A percentile compares a stretch with the other conserved stretches of the same genome.
Evolutionary conservation across 2,797 vertebrate species (phyloP).

Genomic region (Antrozous pallidus): DNA sequence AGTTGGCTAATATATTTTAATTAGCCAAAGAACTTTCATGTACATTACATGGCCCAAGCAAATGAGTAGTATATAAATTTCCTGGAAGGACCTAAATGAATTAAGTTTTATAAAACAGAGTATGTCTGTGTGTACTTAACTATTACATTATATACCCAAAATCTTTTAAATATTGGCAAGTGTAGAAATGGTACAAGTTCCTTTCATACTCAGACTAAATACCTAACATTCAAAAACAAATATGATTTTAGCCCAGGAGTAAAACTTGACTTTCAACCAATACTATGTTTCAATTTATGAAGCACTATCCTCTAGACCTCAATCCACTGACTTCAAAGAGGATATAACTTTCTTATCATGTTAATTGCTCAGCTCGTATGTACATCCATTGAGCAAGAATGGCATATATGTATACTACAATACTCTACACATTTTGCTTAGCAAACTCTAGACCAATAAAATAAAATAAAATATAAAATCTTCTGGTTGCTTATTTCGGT

Average conservation of each 20-base stretch:
- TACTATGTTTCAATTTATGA: not conserved
- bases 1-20: conserved; percentile 1
- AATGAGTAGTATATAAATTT: not conserved
- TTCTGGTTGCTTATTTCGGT: conserved; percentile 53
- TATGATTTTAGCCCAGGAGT: not conserved
- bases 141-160: not conserved
- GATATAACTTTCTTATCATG: not conserved
- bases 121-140: not conserved
- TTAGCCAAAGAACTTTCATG: not conserved
- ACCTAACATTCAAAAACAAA: not conserved
- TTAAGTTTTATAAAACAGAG: conserved; percentile 4
- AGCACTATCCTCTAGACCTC: not conserved
- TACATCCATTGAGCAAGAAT: not conserved
- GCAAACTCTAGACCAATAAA: conserved; percentile 17
- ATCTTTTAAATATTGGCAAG: not conserved
- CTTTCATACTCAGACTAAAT: conserved; percentile 44
- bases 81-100: not conserved
- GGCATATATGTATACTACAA: not conserved
- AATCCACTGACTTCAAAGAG: not conserved
- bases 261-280: not conserved
- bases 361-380: not conserved
- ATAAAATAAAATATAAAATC: not conserved
- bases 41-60: not conserved
- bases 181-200: not conserved
- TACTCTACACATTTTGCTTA: conserved; percentile 10